These are phyloP conservation scores for Rhabdomys pumilio DNA, from an alignment of 2,797 vertebrate genomes.

Conservation along the genomic window DNA sequence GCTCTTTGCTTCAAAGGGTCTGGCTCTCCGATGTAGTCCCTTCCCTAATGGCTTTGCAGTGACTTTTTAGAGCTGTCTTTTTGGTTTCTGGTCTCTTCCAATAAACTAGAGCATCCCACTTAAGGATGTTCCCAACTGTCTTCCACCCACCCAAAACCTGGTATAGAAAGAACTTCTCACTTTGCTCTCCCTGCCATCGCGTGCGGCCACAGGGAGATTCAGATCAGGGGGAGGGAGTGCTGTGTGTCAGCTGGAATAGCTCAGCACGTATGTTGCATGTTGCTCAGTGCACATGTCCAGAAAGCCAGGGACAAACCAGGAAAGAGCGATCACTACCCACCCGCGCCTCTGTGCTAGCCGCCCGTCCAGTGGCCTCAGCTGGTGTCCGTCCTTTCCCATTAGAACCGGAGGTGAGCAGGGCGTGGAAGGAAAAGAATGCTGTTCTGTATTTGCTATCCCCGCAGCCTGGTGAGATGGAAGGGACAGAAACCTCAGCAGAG, in stretches of 20 bases:
- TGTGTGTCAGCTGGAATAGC: background rate
- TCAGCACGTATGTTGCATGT: background rate
- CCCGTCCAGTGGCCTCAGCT: background rate
- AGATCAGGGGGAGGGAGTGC: background rate
- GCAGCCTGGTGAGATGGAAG: background rate
- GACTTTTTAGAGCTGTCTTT: background rate
- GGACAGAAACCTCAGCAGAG: background rate
- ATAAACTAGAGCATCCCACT: background rate
- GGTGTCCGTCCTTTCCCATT: background rate
- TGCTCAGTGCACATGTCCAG: background rate
- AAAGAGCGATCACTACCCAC: background rate
- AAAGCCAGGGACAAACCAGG: background rate
- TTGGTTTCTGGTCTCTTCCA: background rate
- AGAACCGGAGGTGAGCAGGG: background rate
- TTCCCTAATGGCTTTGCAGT: background rate
- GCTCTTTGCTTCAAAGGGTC: background rate
- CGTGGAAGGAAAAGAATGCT: background rate
- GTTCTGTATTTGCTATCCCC: background rate
- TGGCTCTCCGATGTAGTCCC: accelerated
- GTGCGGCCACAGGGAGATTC: background rate
- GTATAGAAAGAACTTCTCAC: background rate
- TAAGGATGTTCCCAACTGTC: background rate
- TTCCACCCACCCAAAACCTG: background rate
- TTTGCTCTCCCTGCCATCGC: background rate
- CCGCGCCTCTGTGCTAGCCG: background rate